Evolutionary conservation across 2,113 vertebrate genomes (phyloP), one percentile per base, ranked within the genome.

Genomic region (Zeus faber): DNA sequence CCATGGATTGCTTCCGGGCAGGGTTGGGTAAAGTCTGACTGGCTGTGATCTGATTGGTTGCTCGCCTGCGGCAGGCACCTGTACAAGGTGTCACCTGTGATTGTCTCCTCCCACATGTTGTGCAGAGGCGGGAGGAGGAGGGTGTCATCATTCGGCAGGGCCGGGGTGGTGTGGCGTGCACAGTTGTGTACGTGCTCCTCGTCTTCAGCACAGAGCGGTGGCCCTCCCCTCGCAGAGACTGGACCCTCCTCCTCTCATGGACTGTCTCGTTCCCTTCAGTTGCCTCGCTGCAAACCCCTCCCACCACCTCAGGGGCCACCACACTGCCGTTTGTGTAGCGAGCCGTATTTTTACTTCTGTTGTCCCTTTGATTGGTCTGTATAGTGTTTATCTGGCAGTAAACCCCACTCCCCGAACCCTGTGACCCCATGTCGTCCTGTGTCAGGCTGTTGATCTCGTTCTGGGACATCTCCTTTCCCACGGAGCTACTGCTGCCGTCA

Each of bases 251-350:
- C 55, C 58, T 82, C 59, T 86, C 82, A 21, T 16, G 63, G 1
- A 49, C 33, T 52, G 82, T 74, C 14, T 70, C 70, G n/a, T 44
- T 41, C 6, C 88, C 89, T 6, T 68, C 54, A 22, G 21, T 3
- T 0, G 73, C 62, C 46, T 90, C 89, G 4, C 67, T 77, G 58
- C 85, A 88, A 26, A 91, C 89, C 11, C 88, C 87, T 14, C 87
- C 89, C 47, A 91, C 72, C 58, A 69, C 71, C n/a, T 91, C 89
- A 1, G 89, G 85, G 3, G 86, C 82, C n/a, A 90, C 89, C n/a
- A 91, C 77, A 16, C 89, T 90, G 33, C 89, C 89, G 48, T 91
- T 91, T 35, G 76, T 76, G 33, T 89, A 91, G 8, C 83, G 84
- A 48, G 82, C 65, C 65, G 67, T 72, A 70, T 80, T 74, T 68